Conservation (phyloP, 2,113 vertebrate genomes). For the Macrotis lagotis region DNA sequence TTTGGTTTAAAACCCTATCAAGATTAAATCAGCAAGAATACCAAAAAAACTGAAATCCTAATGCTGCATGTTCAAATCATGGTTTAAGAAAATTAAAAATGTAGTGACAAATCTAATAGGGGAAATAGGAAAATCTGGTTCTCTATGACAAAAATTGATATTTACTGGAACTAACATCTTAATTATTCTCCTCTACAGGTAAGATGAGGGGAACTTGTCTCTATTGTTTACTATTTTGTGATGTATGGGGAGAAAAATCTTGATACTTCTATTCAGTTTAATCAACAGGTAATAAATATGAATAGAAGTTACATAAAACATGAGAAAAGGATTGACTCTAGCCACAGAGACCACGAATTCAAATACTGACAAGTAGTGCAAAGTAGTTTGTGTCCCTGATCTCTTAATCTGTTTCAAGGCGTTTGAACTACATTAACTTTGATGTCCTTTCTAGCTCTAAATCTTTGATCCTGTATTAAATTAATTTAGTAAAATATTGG, state of each 20-base stretch:
- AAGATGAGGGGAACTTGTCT: neutral
- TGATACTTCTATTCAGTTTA: neutral
- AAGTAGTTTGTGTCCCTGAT: neutral
- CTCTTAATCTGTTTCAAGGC: neutral
- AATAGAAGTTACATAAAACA: neutral
- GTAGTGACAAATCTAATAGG: neutral
- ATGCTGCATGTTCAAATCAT: neutral
- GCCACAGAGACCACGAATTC: neutral
- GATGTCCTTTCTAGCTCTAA: neutral
- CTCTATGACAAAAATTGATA: neutral
- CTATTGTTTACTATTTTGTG: neutral
- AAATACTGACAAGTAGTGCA: neutral
- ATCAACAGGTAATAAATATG: neutral
- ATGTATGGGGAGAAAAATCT: neutral
- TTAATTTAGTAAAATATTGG: neutral
- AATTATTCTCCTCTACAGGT: neutral
- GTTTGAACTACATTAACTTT: neutral
- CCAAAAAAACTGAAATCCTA: neutral
- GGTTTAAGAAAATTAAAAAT: neutral
- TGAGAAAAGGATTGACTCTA: neutral
- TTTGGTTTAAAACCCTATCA: neutral
- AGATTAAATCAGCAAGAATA: neutral
- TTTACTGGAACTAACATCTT: neutral
- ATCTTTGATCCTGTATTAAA: neutral
- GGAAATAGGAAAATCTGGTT: neutral